Conservation (phyloP, 1,140 invertebrate genomes). For the Drosophila kohkoa region DNA sequence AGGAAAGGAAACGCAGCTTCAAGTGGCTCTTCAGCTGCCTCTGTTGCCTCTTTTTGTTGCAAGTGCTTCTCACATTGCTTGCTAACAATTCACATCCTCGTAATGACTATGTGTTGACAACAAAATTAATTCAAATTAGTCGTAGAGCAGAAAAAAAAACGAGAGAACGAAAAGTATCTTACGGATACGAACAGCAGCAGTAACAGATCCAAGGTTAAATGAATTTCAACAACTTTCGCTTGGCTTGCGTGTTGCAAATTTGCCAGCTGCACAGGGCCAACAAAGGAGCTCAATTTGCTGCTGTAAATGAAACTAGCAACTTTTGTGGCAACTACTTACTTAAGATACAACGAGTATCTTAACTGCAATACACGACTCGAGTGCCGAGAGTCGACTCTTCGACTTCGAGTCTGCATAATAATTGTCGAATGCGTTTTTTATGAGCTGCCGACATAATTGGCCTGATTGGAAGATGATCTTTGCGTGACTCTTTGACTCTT, state of each 20-base stretch:
- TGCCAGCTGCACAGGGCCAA: constrained; percentile 56
- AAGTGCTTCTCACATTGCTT: constrained; percentile 54
- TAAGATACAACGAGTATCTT: constrained; percentile 18
- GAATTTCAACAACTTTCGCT: constrained; percentile 76
- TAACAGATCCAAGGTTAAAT: constrained; percentile 64
- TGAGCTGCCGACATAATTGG: constrained; percentile 74
- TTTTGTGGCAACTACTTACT: constrained; percentile 39
- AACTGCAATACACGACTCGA: constrained; percentile 38
- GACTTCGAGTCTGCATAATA: constrained; percentile 57
- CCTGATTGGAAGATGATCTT: constrained; percentile 55
- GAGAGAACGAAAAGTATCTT: not conserved
- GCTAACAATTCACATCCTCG: constrained; percentile 73
- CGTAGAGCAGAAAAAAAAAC: constrained; percentile 33
- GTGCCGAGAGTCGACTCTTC: too few species aligned
- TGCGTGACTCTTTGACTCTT: constrained; percentile 53
- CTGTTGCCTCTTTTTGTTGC: constrained; percentile 3
- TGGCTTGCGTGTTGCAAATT: constrained; percentile 65
- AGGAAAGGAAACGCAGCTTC: too few species aligned
- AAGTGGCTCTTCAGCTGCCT: too few species aligned
- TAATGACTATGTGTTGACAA: constrained; percentile 80
- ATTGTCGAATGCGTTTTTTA: constrained; percentile 69
- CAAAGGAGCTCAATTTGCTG: constrained; percentile 46
- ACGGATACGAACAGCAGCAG: constrained; percentile 1
- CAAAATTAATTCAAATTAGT: constrained; percentile 82
- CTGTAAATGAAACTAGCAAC: constrained; percentile 33